phyloP scores from a whole-genome alignment of 2,113 vertebrate genomes.

The Psammodynastes pulverulentus region DNA sequence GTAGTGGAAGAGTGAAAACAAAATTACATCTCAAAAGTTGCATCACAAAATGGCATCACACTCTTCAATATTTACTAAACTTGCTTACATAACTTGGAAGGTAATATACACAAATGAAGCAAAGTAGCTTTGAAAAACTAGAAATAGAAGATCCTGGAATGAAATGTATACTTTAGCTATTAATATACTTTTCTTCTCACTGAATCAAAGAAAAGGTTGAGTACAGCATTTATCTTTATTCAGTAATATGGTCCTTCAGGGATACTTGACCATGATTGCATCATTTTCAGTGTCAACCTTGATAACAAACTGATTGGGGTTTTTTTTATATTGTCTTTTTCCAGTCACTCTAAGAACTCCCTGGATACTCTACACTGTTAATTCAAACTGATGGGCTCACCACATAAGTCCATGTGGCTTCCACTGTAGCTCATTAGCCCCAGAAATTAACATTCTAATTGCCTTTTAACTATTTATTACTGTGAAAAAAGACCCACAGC shows the following conservation, averaged over 20 bases:
- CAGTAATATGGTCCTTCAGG: conserved; percentile 48
- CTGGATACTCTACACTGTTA: conserved; percentile 72
- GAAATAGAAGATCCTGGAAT: conserved; percentile 33
- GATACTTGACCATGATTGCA: conserved; percentile 66
- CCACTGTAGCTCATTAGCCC: conserved; percentile 66
- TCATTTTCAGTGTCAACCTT: conserved; percentile 65
- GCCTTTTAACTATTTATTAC: conserved; percentile 80
- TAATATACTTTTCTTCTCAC: conserved; percentile 37
- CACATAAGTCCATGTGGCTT: conserved; percentile 46
- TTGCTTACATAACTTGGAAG: neutral
- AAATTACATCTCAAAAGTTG: neutral
- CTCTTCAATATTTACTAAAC: neutral
- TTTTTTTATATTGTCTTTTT: neutral
- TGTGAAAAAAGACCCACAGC: conserved; percentile 35
- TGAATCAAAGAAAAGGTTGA: conserved; percentile 35
- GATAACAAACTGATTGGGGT: conserved; percentile 63
- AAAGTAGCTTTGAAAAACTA: conserved; percentile 17
- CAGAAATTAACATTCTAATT: conserved; percentile 95
- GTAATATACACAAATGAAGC: neutral
- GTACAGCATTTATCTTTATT: conserved; percentile 62
- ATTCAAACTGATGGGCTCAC: conserved; percentile 73
- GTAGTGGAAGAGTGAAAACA: neutral
- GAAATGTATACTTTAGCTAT: conserved; percentile 51
- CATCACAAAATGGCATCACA: neutral
- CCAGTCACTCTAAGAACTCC: conserved; percentile 51